phyloP scores from a whole-genome alignment of 2,797 vertebrate genomes.

The Balearica regulorum region DNA sequence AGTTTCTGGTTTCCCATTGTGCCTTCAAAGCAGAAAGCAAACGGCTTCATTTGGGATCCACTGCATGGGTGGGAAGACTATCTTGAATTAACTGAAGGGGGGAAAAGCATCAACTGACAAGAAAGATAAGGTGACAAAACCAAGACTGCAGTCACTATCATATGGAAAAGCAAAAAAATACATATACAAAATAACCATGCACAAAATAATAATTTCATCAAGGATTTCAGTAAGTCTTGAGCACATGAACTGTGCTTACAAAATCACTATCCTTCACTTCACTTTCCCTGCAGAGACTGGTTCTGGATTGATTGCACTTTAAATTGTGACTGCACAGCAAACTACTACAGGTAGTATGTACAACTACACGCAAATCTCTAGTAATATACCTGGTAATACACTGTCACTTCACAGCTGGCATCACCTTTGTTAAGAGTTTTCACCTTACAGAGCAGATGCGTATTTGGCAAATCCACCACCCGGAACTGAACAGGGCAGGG shows the following conservation, averaged over 20 bases:
- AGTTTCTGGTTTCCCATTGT: not conserved
- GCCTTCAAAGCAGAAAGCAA: not conserved
- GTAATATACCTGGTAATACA: constrained; percentile 62
- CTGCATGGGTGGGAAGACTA: not conserved
- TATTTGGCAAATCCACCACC: constrained; percentile 81
- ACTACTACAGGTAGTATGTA: not conserved
- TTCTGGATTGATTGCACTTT: accelerated
- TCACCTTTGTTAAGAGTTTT: constrained; percentile 85
- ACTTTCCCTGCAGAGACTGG: not conserved
- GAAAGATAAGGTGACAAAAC: not conserved
- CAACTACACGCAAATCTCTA: accelerated
- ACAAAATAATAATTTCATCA: not conserved
- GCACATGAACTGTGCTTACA: not conserved
- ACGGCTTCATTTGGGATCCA: not conserved
- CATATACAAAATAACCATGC: not conserved
- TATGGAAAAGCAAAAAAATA: not conserved
- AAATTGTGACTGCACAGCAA: not conserved
- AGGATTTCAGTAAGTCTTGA: not conserved
- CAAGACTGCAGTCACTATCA: not conserved
- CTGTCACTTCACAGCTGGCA: constrained; percentile 82
- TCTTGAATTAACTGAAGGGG: not conserved
- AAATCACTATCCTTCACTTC: not conserved
- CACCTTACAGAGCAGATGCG: constrained; percentile 85
- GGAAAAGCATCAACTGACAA: not conserved
- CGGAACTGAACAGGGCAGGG: constrained; percentile 86